Evolutionary conservation across 2,113 vertebrate species (phyloP).

Genomic region (Gymnorhina tibicen): DNA sequence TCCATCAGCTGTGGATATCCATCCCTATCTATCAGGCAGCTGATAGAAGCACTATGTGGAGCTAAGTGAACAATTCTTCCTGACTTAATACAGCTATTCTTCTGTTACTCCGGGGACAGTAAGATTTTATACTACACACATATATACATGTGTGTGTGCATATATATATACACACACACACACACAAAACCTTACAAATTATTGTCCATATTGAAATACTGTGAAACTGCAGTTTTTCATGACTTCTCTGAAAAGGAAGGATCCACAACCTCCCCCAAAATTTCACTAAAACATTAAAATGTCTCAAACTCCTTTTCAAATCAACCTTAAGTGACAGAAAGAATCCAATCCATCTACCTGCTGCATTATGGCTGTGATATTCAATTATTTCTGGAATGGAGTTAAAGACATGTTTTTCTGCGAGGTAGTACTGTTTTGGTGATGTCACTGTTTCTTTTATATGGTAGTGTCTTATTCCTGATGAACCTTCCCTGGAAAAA

Average conservation of each 20-base stretch:
- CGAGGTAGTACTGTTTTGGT: constrained; percentile 83
- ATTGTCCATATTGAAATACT: not conserved
- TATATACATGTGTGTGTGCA: accelerated
- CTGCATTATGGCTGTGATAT: constrained; percentile 94
- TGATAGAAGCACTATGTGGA: not conserved
- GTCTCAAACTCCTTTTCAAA: not conserved
- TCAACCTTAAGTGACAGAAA: not conserved
- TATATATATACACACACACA: not conserved
- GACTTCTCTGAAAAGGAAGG: not conserved
- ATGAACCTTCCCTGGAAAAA: constrained; percentile 74
- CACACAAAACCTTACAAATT: not conserved
- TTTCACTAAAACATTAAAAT: not conserved
- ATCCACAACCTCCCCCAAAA: not conserved
- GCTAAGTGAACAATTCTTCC: not conserved
- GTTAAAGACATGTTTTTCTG: constrained; percentile 88
- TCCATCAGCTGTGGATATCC: not conserved
- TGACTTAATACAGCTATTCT: not conserved
- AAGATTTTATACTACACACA: not conserved
- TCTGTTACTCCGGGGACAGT: not conserved
- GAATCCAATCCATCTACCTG: constrained; percentile 72
- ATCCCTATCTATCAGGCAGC: not conserved
- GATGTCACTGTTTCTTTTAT: constrained; percentile 80
- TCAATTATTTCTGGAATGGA: constrained; percentile 91
- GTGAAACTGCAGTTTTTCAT: not conserved
- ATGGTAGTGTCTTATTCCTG: constrained; percentile 84